phyloP scores from a whole-genome alignment of 2,113 vertebrate genomes.

The Gymnocephalus cernua region DNA sequence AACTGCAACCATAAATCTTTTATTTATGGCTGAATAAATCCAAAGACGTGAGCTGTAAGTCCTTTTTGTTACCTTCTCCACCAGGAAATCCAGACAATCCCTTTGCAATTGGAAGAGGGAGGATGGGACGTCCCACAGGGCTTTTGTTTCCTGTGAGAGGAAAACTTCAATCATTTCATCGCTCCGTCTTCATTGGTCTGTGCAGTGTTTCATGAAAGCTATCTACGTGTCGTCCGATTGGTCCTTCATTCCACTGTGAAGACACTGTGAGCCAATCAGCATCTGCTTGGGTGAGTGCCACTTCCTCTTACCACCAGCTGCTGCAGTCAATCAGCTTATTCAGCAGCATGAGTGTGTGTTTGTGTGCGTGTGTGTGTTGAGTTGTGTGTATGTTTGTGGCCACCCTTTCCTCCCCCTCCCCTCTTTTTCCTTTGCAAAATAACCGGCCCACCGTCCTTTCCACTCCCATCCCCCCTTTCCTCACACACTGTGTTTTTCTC shows the following conservation, averaged over 20 bases:
- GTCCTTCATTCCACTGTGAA: slow-evolving; percentile 21
- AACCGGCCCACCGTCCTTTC: slow-evolving; percentile 51
- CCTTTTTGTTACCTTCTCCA: slow-evolving; percentile 27
- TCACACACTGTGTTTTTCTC: slow-evolving; percentile 46
- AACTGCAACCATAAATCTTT: slow-evolving; percentile 1
- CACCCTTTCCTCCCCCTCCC: slow-evolving; percentile 21
- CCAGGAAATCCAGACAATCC: slow-evolving; percentile 42
- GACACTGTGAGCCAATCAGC: slow-evolving; percentile 57
- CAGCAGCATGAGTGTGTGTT: slow-evolving; percentile 54
- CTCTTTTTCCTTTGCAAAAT: slow-evolving; percentile 50
- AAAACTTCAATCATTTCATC: slow-evolving; percentile 57
- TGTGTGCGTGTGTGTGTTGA: slow-evolving; percentile 40
- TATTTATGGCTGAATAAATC: slow-evolving; percentile 9
- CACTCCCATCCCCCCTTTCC: slow-evolving; percentile 65
- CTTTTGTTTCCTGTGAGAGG: slow-evolving; percentile 67
- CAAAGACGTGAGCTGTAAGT: slow-evolving; percentile 25
- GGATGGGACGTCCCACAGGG: slow-evolving; percentile 49
- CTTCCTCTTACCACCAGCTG: slow-evolving; percentile 76
- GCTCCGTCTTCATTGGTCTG: slow-evolving; percentile 37
- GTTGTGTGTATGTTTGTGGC: slow-evolving; percentile 48
- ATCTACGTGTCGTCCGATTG: slow-evolving; percentile 41
- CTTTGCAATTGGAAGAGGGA: slow-evolving; percentile 45
- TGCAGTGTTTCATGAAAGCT: slow-evolving; percentile 11
- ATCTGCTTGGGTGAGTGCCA: slow-evolving; percentile 40
- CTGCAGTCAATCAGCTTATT: slow-evolving; percentile 81